A percentile compares a stretch with the other conserved stretches of the same genome.
Evolutionary conservation across 2,113 vertebrate genomes (phyloP).

Genomic region (Nycticebus coucang): DNA sequence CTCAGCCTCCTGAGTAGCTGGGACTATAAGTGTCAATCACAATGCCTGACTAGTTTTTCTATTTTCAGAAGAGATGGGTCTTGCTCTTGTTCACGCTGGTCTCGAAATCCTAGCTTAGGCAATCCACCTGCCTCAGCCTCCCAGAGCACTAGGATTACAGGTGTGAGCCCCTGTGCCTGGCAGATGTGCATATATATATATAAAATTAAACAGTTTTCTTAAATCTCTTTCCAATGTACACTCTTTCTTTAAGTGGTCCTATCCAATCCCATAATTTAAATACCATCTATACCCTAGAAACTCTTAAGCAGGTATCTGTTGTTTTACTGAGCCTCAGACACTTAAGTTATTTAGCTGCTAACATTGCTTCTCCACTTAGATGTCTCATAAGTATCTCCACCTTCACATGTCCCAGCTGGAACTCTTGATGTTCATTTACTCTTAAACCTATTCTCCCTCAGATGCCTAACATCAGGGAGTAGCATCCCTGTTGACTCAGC

Average conservation of each 20-base stretch:
- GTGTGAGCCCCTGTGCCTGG: too few relatives aligned
- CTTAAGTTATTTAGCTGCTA: not conserved
- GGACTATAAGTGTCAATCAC: too few relatives aligned
- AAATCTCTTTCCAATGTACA: not conserved
- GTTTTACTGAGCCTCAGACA: not conserved
- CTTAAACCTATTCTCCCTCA: not conserved
- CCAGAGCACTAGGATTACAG: too few relatives aligned
- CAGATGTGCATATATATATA: too few relatives aligned
- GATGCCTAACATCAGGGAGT: not conserved
- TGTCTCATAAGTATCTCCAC: not conserved
- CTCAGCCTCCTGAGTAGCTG: too few relatives aligned
- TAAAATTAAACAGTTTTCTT: not conserved
- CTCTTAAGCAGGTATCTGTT: not conserved
- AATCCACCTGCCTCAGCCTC: too few relatives aligned
- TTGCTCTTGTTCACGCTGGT: too few relatives aligned
- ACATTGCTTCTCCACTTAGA: not conserved
- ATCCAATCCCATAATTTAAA: not conserved
- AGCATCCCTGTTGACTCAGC: not conserved
- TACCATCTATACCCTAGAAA: not conserved
- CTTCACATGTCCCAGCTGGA: not conserved
- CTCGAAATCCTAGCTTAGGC: too few relatives aligned
- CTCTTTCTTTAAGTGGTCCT: not conserved
- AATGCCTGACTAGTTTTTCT: too few relatives aligned
- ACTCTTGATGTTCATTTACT: not conserved
- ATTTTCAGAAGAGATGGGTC: too few relatives aligned